These are phyloP conservation scores for Lipophrys pholis DNA, from an alignment of 2,113 vertebrate species.

Conservation along the genomic window DNA sequence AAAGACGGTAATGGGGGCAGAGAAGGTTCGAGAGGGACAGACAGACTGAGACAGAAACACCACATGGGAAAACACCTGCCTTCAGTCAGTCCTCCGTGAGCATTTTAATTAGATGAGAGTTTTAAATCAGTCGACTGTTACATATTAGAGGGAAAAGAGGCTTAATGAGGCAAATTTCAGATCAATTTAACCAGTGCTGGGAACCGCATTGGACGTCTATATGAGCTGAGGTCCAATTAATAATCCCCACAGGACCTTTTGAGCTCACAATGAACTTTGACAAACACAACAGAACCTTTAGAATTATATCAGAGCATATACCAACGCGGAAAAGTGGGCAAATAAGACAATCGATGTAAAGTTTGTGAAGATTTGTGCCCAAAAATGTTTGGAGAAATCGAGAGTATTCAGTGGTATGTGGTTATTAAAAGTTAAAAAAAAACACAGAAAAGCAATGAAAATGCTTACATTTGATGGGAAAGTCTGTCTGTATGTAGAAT, in stretches of 20 bases:
- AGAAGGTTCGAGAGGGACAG: constrained; percentile 14
- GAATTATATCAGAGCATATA: too few relatives aligned
- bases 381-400: too few relatives aligned
- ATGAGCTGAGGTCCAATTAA: background rate
- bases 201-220: background rate
- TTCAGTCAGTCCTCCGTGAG: constrained; percentile 27
- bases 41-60: constrained; percentile 18
- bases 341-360: too few relatives aligned
- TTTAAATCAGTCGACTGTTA: constrained; percentile 6
- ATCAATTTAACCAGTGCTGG: background rate
- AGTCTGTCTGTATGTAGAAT: too few relatives aligned
- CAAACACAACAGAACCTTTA: too few relatives aligned
- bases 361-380: too few relatives aligned
- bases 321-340: too few relatives aligned
- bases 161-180: constrained; percentile 15
- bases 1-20: constrained; percentile 34
- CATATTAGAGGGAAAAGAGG: background rate
- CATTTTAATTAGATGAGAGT: constrained; percentile 21
- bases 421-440: too few relatives aligned
- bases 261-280: too few relatives aligned
- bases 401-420: too few relatives aligned
- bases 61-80: constrained; percentile 64
- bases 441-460: too few relatives aligned
- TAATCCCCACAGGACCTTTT: background rate
- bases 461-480: too few relatives aligned